phyloP scores from a whole-genome alignment of 2,113 vertebrate species.

The Mungos mungo region DNA sequence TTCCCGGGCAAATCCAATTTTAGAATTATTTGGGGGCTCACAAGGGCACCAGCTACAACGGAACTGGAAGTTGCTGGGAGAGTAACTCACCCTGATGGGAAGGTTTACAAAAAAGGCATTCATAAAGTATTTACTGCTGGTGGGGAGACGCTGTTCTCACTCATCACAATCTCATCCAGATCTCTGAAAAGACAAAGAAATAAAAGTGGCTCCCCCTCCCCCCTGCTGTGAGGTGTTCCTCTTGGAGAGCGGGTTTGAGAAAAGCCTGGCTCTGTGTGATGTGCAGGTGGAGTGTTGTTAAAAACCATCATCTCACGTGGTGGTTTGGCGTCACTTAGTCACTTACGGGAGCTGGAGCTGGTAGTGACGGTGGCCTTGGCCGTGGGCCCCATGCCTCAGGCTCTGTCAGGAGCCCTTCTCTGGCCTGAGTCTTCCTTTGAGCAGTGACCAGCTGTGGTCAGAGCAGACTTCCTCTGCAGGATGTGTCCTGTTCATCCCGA shows the following conservation, averaged over 20 bases:
- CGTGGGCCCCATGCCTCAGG: accelerated
- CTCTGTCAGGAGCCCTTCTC: not conserved
- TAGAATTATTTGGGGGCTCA: conserved; percentile 74
- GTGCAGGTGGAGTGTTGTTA: not conserved
- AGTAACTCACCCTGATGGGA: conserved; percentile 81
- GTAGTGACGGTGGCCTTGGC: accelerated
- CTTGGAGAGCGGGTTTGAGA: not conserved
- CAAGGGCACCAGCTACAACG: conserved; percentile 78
- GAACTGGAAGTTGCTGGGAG: conserved; percentile 76
- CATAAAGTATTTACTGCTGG: conserved; percentile 78
- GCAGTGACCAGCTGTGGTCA: not conserved
- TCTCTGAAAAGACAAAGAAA: conserved; percentile 53
- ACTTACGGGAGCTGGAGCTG: no score
- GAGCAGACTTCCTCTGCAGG: not conserved
- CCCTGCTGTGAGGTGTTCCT: not conserved
- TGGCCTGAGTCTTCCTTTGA: not conserved
- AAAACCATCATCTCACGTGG: not conserved
- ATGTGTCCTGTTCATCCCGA: not conserved
- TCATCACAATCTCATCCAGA: conserved; percentile 55
- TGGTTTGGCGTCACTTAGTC: no score
- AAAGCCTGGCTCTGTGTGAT: not conserved
- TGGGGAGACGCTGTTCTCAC: conserved; percentile 73
- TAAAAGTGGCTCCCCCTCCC: not conserved
- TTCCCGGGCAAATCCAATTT: conserved; percentile 73
- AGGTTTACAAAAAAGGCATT: conserved; percentile 81